These are phyloP conservation scores for Enteromius anoplus DNA, from an alignment of 2,797 vertebrate genomes.

Conservation along the genomic window DNA sequence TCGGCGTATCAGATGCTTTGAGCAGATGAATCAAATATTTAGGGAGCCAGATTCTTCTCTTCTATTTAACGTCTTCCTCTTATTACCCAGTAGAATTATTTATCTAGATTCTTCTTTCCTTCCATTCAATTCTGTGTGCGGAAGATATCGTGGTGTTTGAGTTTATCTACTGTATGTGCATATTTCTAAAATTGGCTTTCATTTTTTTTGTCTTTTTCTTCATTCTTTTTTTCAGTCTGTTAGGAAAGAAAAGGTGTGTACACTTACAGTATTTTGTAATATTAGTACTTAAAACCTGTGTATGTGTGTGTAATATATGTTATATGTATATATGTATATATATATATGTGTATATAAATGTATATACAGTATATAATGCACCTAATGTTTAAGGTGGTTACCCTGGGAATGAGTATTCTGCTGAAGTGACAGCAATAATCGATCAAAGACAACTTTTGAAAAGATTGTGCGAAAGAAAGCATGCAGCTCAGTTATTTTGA, in stretches of 20 bases:
- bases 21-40: conserved; percentile 12
- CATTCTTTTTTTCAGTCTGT: conserved; percentile 50
- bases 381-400: neutral
- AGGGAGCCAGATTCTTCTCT: conserved; percentile 4
- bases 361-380: neutral
- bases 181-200: conserved; percentile 24
- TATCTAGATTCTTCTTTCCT: neutral
- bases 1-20: neutral
- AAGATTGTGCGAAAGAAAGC: neutral
- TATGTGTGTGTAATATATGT: neutral
- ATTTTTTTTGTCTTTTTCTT: conserved; percentile 19
- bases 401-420: neutral
- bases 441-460: neutral
- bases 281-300: neutral
- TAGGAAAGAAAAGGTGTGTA: conserved; percentile 73
- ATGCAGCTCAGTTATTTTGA: neutral
- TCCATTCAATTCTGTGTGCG: neutral
- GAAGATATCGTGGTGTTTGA: neutral
- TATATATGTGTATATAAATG: neutral
- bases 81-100: neutral
- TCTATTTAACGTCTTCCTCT: conserved; percentile 9
- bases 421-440: neutral
- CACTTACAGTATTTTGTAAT: neutral
- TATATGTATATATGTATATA: neutral
- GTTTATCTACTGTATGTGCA: neutral